phyloP scores from a whole-genome alignment of 2,113 vertebrate species.

The Poicephalus gulielmi region DNA sequence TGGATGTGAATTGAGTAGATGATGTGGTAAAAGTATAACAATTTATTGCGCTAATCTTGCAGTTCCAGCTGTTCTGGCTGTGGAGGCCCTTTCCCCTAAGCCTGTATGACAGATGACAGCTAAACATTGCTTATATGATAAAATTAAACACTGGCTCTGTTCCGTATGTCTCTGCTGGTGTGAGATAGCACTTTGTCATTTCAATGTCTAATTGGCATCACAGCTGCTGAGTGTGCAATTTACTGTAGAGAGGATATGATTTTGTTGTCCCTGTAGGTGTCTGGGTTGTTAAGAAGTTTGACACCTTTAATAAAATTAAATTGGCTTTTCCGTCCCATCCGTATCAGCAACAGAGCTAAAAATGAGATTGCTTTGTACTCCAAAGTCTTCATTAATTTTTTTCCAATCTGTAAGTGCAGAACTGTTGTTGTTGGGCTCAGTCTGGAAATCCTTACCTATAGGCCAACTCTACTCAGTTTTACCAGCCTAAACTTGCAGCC shows the following conservation, averaged over 20 bases:
- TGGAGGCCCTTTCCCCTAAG: constrained; percentile 29
- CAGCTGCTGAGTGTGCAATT: constrained; percentile 33
- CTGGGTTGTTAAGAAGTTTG: constrained; percentile 5
- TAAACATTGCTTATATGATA: background rate
- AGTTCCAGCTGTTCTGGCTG: constrained; percentile 38
- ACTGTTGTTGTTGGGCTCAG: background rate
- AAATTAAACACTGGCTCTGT: constrained; percentile 5
- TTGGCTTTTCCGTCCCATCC: background rate
- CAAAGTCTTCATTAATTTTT: background rate
- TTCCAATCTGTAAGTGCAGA: background rate
- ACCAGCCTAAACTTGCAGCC: background rate
- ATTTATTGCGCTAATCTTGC: constrained; percentile 14
- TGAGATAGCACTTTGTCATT: constrained; percentile 42
- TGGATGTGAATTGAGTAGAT: background rate
- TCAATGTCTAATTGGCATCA: constrained; percentile 2
- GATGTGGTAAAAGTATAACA: background rate
- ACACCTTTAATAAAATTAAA: constrained; percentile 16
- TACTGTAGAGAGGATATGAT: background rate
- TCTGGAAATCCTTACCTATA: background rate
- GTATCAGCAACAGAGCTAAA: background rate
- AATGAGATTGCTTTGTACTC: background rate
- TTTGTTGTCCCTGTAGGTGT: constrained; percentile 13
- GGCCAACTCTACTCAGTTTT: background rate
- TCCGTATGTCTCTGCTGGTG: background rate
- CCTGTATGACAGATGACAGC: background rate